These are phyloP conservation scores for Leptocoma aspasia DNA, from an alignment of 2,113 vertebrate species.

Conservation along the genomic window DNA sequence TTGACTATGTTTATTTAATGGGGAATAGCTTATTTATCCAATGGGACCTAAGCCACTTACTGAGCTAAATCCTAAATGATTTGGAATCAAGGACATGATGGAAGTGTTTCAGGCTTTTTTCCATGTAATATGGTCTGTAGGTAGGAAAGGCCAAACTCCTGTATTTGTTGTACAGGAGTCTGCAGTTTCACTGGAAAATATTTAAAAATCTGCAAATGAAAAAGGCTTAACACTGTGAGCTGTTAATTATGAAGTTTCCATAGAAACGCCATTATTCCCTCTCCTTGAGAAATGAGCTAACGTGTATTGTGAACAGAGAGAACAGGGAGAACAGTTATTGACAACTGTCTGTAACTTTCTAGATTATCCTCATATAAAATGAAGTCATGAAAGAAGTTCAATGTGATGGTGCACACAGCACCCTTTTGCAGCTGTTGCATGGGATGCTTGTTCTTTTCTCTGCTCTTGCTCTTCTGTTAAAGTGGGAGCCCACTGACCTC, in stretches of 20 bases:
- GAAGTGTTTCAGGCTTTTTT: not conserved
- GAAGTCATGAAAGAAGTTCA: not conserved
- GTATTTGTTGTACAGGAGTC: not conserved
- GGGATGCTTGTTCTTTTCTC: not conserved
- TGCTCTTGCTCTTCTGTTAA: not conserved
- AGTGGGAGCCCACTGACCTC: not conserved
- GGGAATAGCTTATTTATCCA: not conserved
- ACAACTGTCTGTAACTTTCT: not conserved
- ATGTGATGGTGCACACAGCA: not conserved
- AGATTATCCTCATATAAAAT: not conserved
- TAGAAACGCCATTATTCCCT: not conserved
- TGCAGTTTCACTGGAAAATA: not conserved
- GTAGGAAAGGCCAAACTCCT: not conserved
- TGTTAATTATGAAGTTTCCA: conserved; percentile 18
- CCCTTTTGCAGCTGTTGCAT: not conserved
- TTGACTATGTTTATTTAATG: not conserved
- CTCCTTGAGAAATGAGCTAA: not conserved
- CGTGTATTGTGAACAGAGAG: not conserved
- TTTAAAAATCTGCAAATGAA: not conserved
- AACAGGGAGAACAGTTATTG: not conserved
- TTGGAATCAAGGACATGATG: not conserved
- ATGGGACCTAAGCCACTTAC: not conserved
- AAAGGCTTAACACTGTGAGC: not conserved
- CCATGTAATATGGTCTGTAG: not conserved
- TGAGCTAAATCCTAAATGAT: not conserved